A percentile compares a stretch with the other conserved stretches of the same genome.
These are phyloP conservation scores for Gonocerus acuteangulatus DNA, from an alignment of 2,888 invertebrate species.

Conservation along the genomic window DNA sequence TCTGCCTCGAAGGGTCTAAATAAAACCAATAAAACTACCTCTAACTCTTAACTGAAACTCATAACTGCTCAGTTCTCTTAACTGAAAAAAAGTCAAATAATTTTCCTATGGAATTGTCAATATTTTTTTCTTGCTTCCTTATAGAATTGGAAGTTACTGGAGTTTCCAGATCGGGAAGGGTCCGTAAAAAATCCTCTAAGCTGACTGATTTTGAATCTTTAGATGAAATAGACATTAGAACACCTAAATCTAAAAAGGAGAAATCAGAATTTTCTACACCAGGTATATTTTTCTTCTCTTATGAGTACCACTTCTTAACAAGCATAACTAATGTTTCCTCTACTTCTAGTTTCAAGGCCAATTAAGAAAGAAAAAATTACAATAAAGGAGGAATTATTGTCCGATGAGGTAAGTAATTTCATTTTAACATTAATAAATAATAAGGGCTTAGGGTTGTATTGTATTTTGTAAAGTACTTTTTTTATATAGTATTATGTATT, in stretches of 20 bases:
- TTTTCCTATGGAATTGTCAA: background rate
- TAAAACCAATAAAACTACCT: too few relatives aligned
- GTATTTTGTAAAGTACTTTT: too few relatives aligned
- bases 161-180: constrained; percentile 79
- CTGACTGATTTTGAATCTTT: constrained; percentile 87
- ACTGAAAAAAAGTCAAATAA: too few relatives aligned
- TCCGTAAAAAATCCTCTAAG: constrained; percentile 90
- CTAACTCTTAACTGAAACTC: too few relatives aligned
- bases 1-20: too few relatives aligned
- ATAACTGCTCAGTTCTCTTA: too few relatives aligned
- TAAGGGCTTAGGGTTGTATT: too few relatives aligned
- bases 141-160: constrained; percentile 72
- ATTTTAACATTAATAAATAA: too few relatives aligned
- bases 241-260: constrained; percentile 26
- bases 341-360: constrained; percentile 13
- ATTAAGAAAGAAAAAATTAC: constrained; percentile 9
- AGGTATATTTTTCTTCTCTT: constrained; percentile 3
- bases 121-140: background rate
- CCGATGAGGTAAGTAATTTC: constrained; percentile 31
- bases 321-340: background rate
- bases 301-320: background rate
- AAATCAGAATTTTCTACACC: constrained; percentile 21
- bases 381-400: constrained; percentile 29
- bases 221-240: constrained; percentile 62
- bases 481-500: too few relatives aligned